Conservation (phyloP, 2,797 vertebrate genomes). For the Xiphophorus birchmanni region DNA sequence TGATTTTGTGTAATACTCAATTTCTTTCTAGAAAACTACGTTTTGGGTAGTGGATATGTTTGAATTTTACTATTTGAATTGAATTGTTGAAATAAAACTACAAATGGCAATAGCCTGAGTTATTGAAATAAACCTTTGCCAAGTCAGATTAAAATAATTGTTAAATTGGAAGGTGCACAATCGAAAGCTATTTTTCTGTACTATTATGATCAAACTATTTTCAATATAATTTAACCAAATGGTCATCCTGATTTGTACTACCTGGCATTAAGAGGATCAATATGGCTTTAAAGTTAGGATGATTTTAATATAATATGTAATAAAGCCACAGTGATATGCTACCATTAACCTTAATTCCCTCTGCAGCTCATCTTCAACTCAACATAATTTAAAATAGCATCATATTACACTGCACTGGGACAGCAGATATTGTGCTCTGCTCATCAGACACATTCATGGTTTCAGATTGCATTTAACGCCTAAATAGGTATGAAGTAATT, state of each 20-base stretch:
- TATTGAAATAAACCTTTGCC: background rate
- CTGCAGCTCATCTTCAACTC: background rate
- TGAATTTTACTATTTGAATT: background rate
- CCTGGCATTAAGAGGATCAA: constrained; percentile 5
- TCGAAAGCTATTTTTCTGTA: background rate
- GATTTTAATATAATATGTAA: background rate
- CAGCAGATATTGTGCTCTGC: background rate
- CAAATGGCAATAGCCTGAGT: background rate
- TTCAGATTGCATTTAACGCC: background rate
- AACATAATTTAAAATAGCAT: background rate
- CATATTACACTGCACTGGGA: background rate
- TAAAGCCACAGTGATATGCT: background rate
- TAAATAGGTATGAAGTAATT: background rate
- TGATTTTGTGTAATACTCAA: background rate
- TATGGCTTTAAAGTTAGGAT: background rate
- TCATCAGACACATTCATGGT: background rate
- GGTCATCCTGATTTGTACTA: background rate
- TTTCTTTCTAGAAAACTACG: background rate
- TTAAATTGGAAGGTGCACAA: constrained; percentile 17
- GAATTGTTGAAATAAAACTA: background rate
- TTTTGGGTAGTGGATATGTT: background rate
- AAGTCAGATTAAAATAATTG: background rate
- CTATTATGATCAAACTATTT: background rate
- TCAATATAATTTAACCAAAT: background rate
- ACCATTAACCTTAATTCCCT: background rate